Evolutionary conservation across 2,888 invertebrate genomes (phyloP).

Genomic region (Rotaria macrura): DNA sequence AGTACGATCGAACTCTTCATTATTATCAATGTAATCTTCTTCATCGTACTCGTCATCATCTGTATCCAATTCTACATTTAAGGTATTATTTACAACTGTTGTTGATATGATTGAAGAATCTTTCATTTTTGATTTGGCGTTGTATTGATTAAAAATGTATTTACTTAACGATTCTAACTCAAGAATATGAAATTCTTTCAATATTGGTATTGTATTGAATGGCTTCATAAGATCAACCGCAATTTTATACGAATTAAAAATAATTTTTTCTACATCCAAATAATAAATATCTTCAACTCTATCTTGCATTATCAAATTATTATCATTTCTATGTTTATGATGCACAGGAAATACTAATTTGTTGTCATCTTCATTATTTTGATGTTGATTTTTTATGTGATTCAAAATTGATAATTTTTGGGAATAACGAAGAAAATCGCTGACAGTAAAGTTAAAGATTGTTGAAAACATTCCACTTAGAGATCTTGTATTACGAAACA

Average conservation of each 20-base stretch:
- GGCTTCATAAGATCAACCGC: background rate
- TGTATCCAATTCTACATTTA: background rate
- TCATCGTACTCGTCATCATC: background rate
- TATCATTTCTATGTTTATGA: background rate
- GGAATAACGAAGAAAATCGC: background rate
- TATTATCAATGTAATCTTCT: background rate
- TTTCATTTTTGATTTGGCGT: background rate
- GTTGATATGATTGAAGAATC: background rate
- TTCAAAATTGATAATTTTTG: background rate
- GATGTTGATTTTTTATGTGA: background rate
- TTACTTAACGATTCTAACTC: background rate
- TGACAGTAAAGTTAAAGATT: background rate
- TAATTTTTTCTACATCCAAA: background rate
- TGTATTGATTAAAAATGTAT: background rate
- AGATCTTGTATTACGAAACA: background rate
- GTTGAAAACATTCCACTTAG: background rate
- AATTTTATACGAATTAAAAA: background rate
- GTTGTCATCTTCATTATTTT: background rate
- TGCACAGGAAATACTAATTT: background rate
- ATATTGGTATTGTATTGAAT: background rate
- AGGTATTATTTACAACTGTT: background rate
- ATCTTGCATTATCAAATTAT: background rate
- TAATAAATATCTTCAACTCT: background rate
- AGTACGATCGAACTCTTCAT: too few relatives aligned
- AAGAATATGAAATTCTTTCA: background rate